Evolutionary conservation across 2,113 vertebrate genomes (phyloP).

Genomic region (Cheilinus undulatus): DNA sequence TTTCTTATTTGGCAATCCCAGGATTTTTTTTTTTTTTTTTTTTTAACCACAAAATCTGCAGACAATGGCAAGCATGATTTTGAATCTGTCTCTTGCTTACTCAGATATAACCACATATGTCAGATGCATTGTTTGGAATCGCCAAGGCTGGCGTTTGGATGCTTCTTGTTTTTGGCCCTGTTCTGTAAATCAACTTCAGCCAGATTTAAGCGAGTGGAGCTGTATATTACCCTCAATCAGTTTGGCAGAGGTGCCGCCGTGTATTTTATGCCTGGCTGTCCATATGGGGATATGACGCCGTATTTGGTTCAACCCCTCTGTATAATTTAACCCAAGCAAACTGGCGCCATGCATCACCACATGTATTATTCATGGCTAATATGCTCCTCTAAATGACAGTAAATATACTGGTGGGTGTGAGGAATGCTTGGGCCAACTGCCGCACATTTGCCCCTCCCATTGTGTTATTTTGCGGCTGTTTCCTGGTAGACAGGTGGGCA

Average conservation of each 20-base stretch:
- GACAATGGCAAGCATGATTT: constrained; percentile 44
- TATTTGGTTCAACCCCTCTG: constrained; percentile 43
- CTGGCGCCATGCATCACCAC: constrained; percentile 56
- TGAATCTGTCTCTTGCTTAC: constrained; percentile 65
- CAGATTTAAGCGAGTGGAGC: constrained; percentile 48
- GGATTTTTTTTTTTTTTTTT: constrained; percentile 27
- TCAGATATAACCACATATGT: constrained; percentile 69
- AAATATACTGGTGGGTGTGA: constrained; percentile 65
- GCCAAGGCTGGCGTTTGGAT: constrained; percentile 57
- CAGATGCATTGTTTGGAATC: constrained; percentile 58
- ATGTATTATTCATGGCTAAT: constrained; percentile 79
- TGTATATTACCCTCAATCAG: constrained; percentile 55
- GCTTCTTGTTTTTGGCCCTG: constrained; percentile 41
- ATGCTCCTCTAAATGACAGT: constrained; percentile 70
- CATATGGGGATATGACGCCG: constrained; percentile 48
- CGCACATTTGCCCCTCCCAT: constrained; percentile 24
- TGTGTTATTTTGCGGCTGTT: constrained; percentile 60
- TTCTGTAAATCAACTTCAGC: constrained; percentile 34
- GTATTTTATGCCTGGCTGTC: constrained; percentile 52
- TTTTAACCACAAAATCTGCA: constrained; percentile 48
- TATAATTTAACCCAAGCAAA: constrained; percentile 64
- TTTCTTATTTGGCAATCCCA: constrained; percentile 45
- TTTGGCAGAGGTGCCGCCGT: constrained; percentile 48
- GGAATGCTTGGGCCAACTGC: constrained; percentile 64
- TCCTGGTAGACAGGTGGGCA: constrained; percentile 70